Evolutionary conservation across 2,113 vertebrate species (phyloP), one percentile per base, ranked within the genome.

Genomic region (Menidia beryllina): DNA sequence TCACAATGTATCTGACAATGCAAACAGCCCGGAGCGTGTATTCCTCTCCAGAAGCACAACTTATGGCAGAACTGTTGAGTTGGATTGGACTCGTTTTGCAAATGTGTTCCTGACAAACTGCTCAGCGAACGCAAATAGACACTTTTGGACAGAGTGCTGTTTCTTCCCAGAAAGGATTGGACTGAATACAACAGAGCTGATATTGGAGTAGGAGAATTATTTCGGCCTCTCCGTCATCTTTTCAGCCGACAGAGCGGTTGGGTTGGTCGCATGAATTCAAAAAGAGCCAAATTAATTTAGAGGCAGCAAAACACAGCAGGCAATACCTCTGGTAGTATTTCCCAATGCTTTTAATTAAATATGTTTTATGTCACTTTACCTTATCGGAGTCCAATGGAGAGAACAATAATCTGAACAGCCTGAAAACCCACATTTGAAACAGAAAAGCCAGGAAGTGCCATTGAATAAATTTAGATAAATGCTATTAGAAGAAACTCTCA

Each of bases 301-400:
- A 50, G 0, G 7, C n/a, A 58, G 52, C 57, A 34, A 65, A 53
- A 38, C n/a, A 30, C 2, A 38, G n/a, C 24, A 24, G 14, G 24
- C 41, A 43, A 17, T 55, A 34, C 26, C 36, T 54, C 34, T n/a
- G 38, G 3, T 43, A 34, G 24, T 20, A 41, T 50, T 69, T 63
- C 34, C 41, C 27, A n/a, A 20, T 14, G 36, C 12, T 58, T 76
- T 75, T 54, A 6, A 68, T 25, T 49, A 20, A 34, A 53, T 36
- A 20, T 47, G 20, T 43, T 69, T 34, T 1, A 14, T 27, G 14
- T 48, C 27, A 54, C 27, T 67, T 27, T 25, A 48, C 45, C 20
- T 24, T 55, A 55, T 75, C 30, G 49, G 23, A 21, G 17, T 34
- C 25, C 39, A 30, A 6, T 55, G 24, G 45, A 39, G 47, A 39